Evolutionary conservation across 1,140 invertebrate genomes (phyloP).

Genomic region (Nasonia vitripennis): DNA sequence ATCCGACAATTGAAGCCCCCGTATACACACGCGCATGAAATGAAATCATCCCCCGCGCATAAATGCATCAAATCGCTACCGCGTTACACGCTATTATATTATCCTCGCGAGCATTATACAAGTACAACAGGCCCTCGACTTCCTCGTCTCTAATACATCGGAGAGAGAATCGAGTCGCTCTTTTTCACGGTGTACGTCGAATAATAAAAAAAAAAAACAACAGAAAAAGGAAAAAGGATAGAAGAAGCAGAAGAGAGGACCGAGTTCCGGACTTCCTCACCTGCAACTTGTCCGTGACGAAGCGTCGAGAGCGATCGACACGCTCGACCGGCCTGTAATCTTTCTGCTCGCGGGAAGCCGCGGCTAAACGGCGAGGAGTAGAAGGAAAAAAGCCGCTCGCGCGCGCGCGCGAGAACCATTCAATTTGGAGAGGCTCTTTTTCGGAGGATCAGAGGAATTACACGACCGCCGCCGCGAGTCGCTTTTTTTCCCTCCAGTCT

Average conservation of each 20-base stretch:
- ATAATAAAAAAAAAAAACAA: neutral
- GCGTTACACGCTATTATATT: too few relatives aligned
- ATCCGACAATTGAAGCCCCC: neutral
- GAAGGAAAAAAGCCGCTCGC: neutral
- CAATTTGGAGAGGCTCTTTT: neutral
- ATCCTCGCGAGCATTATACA: too few relatives aligned
- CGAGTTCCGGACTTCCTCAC: conserved; percentile 32
- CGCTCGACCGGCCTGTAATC: neutral
- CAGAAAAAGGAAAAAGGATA: too few relatives aligned
- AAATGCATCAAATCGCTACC: neutral
- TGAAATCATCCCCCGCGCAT: neutral
- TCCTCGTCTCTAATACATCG: too few relatives aligned
- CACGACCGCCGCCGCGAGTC: neutral
- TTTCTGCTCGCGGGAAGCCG: neutral
- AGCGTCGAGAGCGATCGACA: conserved; percentile 10
- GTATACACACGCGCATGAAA: neutral
- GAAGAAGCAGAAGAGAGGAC: neutral
- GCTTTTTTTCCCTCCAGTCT: too few relatives aligned
- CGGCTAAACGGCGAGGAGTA: neutral
- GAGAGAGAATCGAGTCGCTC: neutral
- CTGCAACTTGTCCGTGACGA: conserved; percentile 20
- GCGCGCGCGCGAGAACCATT: neutral
- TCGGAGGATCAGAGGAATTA: neutral
- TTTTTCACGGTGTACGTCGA: neutral
- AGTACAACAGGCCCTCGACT: too few relatives aligned